Evolutionary conservation across 2,888 invertebrate species (phyloP).

Genomic region (Sclerodermus sp.): DNA sequence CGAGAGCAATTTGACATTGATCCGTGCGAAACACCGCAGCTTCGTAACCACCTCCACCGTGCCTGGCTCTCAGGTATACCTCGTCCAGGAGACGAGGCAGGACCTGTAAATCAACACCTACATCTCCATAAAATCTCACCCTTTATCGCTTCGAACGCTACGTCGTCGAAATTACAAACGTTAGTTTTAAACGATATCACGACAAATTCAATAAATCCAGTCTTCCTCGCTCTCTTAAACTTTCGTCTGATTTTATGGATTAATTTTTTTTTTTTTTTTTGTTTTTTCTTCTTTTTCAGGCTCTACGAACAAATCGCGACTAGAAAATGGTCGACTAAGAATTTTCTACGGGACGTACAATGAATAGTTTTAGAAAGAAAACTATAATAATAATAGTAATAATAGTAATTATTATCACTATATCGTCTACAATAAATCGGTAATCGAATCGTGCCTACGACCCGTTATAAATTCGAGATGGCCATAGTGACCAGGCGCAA

Average conservation of each 20-base stretch:
- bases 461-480: constrained; percentile 30
- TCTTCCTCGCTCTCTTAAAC: no score
- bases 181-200: neutral
- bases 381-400: constrained; percentile 7
- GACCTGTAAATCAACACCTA: constrained; percentile 44
- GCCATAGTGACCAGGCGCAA: no score
- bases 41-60: constrained; percentile 93
- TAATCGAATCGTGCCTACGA: no score
- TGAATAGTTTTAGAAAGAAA: constrained; percentile 7
- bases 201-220: no score
- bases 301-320: constrained; percentile 17
- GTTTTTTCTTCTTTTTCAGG: constrained; percentile 9
- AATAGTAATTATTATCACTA: constrained; percentile 1
- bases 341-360: constrained; percentile 27
- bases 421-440: constrained; percentile 4
- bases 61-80: constrained; percentile 88
- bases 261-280: neutral
- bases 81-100: constrained; percentile 80
- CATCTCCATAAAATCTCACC: constrained; percentile 16
- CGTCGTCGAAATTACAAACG: constrained; percentile 12
- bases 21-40: constrained; percentile 97
- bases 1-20: constrained; percentile 90
- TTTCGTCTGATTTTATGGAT: no score
- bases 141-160: constrained; percentile 28
- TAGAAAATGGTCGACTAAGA: constrained; percentile 17